Conservation (phyloP, 1,140 invertebrate species). For the Heterodera carotae region DNA sequence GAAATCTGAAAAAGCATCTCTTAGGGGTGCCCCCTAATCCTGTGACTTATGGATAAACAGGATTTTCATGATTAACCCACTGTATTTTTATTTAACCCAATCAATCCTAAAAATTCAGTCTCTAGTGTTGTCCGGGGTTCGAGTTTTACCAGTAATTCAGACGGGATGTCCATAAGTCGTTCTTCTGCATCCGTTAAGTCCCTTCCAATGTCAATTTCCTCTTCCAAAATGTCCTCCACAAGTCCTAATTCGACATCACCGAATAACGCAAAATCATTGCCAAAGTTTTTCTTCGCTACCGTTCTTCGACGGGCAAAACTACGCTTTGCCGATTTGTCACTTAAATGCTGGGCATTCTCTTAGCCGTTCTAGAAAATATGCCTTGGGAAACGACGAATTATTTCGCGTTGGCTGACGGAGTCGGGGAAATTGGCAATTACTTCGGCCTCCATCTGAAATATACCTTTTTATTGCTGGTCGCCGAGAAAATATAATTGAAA, state of each 20-base stretch:
- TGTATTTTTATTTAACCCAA: too few species aligned
- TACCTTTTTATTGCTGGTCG: too few species aligned
- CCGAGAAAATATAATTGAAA: too few species aligned
- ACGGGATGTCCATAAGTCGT: not conserved
- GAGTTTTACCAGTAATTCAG: constrained; percentile 20
- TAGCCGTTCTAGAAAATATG: constrained; percentile 4
- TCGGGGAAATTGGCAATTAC: constrained; percentile 31
- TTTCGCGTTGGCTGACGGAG: constrained; percentile 14
- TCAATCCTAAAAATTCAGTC: too few species aligned
- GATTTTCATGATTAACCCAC: too few species aligned
- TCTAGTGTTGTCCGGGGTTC: too few species aligned
- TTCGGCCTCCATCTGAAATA: constrained; percentile 27
- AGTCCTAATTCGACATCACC: constrained; percentile 1
- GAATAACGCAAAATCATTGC: not conserved
- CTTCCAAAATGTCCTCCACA: not conserved
- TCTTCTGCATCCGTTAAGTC: not conserved
- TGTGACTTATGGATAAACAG: too few species aligned
- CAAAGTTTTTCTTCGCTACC: constrained; percentile 15
- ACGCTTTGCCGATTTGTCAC: constrained; percentile 27
- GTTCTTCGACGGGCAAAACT: constrained; percentile 26
- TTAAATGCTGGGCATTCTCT: constrained; percentile 1
- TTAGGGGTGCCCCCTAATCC: too few species aligned
- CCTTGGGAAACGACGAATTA: constrained; percentile 17
- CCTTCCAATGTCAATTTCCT: not conserved
- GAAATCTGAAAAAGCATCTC: too few species aligned